Evolutionary conservation across 2,888 invertebrate genomes (phyloP), one percentile per base, ranked within the genome.

Genomic region (Pyrrhia umbra): DNA sequence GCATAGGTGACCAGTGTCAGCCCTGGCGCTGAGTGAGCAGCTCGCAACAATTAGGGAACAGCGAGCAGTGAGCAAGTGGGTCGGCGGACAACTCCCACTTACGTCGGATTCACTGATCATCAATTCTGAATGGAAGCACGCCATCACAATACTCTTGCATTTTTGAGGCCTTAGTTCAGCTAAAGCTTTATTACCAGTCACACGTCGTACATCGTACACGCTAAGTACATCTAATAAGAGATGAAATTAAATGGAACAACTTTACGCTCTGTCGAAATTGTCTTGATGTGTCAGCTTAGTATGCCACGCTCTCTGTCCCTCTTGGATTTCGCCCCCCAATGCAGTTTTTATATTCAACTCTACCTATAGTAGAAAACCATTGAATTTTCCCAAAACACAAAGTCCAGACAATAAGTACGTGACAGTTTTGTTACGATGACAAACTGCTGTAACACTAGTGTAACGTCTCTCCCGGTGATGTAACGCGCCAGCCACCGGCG

Each of bases 11-110:
- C n/a, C n/a, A n/a, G 27, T n/a, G 42, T 10, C 51, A 60, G 37
- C 62, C 67, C 62, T 61, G 20, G 34, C 30, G 47, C 0, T 16
- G 3, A 59, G 15, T 42, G 55, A 63, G 50, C 45, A 57, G 42
- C 49, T 46, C 37, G 43, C 18, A 43, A 68, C 50, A 70, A 64
- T 66, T 66, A 74, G 63, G 77, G 74, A 67, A 51, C 27, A 67
- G 68, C 9, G 45, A 68, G 47, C 47, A 15, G 23, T 16, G 23
- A 59, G 46, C 56, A 65, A 71, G 47, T 67, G n/a, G 65, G 64
- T 46, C 74, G 43, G 21, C 39, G 2, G 20, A 23, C 47, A 9
- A 47, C 59, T 50, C 58, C 50, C 57, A 61, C 58, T 56, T 15
- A 34, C 21, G n/a, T 25, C 18, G 40, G 45, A 27, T 20, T 23